Evolutionary conservation across 1,140 invertebrate species (phyloP).

Genomic region (Trigoniulus corallinus): DNA sequence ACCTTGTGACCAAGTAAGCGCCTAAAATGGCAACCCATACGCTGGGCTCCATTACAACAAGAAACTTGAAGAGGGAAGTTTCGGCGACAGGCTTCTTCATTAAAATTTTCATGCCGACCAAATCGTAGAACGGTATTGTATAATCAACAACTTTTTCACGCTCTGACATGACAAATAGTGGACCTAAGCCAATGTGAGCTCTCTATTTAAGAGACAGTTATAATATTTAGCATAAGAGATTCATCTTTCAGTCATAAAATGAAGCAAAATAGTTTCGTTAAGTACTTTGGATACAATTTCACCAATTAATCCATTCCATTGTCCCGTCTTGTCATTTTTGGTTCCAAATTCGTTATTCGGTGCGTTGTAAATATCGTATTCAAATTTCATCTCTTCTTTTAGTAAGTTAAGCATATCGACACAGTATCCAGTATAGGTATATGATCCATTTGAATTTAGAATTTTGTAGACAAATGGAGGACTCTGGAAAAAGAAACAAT

Average conservation of each 20-base stretch:
- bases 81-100: constrained; percentile 57
- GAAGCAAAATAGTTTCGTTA: neutral
- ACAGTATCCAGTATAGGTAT: constrained; percentile 71
- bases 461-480: constrained; percentile 57
- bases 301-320: constrained; percentile 84
- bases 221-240: neutral
- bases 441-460: constrained; percentile 21
- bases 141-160: constrained; percentile 87
- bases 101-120: constrained; percentile 83
- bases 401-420: constrained; percentile 81
- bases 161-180: constrained; percentile 84
- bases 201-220: constrained; percentile 26
- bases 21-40: constrained; percentile 93
- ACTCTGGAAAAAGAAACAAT: no score
- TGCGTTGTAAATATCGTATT: constrained; percentile 65
- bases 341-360: constrained; percentile 64
- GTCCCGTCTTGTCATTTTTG: constrained; percentile 57
- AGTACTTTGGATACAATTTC: constrained; percentile 69
- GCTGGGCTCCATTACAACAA: constrained; percentile 85
- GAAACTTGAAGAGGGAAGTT: constrained; percentile 88
- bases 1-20: constrained; percentile 86
- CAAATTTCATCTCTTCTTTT: constrained; percentile 61
- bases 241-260: neutral
- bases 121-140: constrained; percentile 86
- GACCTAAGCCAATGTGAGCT: constrained; percentile 74